Evolutionary conservation across 1,140 invertebrate genomes (phyloP).

Genomic region (Penaeus japonicus): DNA sequence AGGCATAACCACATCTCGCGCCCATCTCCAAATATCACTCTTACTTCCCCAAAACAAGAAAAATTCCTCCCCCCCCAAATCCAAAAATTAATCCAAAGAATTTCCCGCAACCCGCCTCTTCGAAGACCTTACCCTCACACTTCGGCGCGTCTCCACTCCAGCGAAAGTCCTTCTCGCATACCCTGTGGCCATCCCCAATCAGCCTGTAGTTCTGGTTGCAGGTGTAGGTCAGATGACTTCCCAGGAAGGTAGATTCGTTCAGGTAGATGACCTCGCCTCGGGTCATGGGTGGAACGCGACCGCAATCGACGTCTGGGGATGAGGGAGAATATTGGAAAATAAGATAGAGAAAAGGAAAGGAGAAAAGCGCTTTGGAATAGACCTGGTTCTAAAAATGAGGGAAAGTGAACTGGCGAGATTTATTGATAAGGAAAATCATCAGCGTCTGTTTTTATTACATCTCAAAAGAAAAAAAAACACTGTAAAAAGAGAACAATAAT

Average conservation of each 20-base stretch:
- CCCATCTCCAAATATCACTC: too few species aligned
- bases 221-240: slow-evolving; percentile 79
- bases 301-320: slow-evolving; percentile 84
- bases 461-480: too few species aligned
- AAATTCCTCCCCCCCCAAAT: neutral
- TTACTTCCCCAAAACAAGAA: too few species aligned
- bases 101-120: neutral
- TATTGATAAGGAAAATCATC: too few species aligned
- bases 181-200: slow-evolving; percentile 72
- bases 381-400: neutral
- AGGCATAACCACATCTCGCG: too few species aligned
- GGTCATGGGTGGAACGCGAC: slow-evolving; percentile 78
- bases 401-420: neutral
- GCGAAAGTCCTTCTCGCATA: slow-evolving; percentile 77
- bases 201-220: slow-evolving; percentile 84
- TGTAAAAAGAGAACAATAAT: too few species aligned
- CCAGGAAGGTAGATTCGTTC: slow-evolving; percentile 80
- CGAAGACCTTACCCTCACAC: slow-evolving; percentile 74
- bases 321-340: slow-evolving; percentile 33
- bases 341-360: neutral
- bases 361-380: neutral
- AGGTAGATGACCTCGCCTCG: slow-evolving; percentile 82
- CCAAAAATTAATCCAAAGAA: slow-evolving; percentile 33
- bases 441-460: too few species aligned
- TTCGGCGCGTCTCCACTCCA: slow-evolving; percentile 86